Conservation (phyloP, 2,797 vertebrate species). For the Nothura maculosa region DNA sequence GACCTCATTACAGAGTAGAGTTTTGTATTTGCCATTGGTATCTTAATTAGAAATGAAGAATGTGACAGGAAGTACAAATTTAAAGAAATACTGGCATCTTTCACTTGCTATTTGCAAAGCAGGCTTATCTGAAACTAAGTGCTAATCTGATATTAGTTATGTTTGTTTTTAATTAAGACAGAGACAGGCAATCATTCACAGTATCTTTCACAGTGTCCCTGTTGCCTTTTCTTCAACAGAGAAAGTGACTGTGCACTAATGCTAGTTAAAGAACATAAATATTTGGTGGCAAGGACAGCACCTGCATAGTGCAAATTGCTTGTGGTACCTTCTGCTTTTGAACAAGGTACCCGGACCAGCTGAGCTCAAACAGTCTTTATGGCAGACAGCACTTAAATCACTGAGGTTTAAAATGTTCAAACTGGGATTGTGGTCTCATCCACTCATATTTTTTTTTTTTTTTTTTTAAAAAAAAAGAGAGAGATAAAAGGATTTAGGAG, state of each 20-base stretch:
- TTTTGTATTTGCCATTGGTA: constrained; percentile 11
- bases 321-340: neutral
- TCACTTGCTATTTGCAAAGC: neutral
- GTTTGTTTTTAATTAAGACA: neutral
- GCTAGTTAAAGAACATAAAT: neutral
- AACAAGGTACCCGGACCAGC: neutral
- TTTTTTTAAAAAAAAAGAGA: too few relatives aligned
- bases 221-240: neutral
- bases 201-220: rapidly evolving
- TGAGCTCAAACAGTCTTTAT: neutral
- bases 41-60: constrained; percentile 14
- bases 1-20: neutral
- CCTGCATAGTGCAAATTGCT: rapidly evolving
- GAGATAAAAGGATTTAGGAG: neutral
- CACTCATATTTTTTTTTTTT: too few relatives aligned
- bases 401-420: neutral
- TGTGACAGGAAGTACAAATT: neutral
- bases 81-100: neutral
- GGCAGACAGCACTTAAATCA: neutral
- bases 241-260: neutral
- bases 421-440: neutral
- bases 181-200: neutral
- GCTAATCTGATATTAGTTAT: neutral
- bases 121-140: neutral
- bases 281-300: neutral